Evolutionary conservation across 2,113 vertebrate genomes (phyloP).

Genomic region (Eupsittula cactorum): DNA sequence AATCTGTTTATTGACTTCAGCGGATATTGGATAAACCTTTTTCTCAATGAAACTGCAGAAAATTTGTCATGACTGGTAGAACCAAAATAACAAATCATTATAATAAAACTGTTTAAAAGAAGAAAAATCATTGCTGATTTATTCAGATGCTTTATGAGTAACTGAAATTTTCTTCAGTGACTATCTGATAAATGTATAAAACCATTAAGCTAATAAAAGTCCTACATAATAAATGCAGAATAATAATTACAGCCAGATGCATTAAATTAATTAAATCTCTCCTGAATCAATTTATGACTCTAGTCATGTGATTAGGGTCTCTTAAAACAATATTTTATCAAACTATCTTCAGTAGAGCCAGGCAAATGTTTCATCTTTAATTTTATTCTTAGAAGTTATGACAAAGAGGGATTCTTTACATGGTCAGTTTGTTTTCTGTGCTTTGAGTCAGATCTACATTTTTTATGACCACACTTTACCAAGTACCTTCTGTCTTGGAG

Average conservation of each 20-base stretch:
- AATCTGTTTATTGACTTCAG: not conserved
- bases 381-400: not conserved
- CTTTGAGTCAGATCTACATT: not conserved
- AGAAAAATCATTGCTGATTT: not conserved
- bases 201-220: slow-evolving; percentile 64
- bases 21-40: not conserved
- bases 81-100: not conserved
- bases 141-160: slow-evolving; percentile 18
- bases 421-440: not conserved
- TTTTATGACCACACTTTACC: not conserved
- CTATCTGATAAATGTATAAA: slow-evolving; percentile 58
- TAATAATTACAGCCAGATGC: slow-evolving; percentile 54
- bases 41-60: slow-evolving; percentile 32
- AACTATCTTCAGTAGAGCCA: not conserved
- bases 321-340: slow-evolving; percentile 54
- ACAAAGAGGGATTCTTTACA: not conserved
- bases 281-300: slow-evolving; percentile 33
- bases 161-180: slow-evolving; percentile 29
- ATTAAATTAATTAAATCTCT: slow-evolving; percentile 64
- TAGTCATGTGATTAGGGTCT: slow-evolving; percentile 3
- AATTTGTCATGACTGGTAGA: slow-evolving; percentile 7
- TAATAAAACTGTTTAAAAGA: not conserved
- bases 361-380: not conserved
- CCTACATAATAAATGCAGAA: slow-evolving; percentile 53
- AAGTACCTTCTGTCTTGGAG: not conserved